Percentiles rank a stretch among this genome's conserved stretches.
phyloP scores from a whole-genome alignment of 2,113 vertebrate species.

The Atractosteus spatula region DNA sequence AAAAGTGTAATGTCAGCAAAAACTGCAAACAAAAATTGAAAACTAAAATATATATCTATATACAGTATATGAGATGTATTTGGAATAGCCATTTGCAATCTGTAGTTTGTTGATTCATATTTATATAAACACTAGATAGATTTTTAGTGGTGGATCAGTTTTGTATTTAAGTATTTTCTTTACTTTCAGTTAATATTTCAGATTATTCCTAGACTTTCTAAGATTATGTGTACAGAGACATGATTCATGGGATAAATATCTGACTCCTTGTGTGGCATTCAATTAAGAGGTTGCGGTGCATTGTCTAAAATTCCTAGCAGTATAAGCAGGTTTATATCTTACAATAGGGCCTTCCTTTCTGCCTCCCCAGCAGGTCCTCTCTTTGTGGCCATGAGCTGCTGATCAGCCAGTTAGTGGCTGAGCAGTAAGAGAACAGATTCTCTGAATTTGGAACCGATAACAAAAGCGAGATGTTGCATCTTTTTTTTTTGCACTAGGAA shows the following conservation, averaged over 20 bases:
- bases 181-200: conserved; percentile 30
- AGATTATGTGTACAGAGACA: background rate
- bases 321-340: too few species aligned
- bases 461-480: background rate
- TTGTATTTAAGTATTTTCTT: conserved; percentile 40
- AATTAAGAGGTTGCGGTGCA: background rate
- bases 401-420: background rate
- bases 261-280: background rate
- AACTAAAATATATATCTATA: too few species aligned
- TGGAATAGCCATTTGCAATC: too few species aligned
- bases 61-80: too few species aligned
- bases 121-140: too few species aligned
- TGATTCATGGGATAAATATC: too few species aligned
- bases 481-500: conserved; percentile 59
- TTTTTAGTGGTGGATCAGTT: conserved; percentile 22
- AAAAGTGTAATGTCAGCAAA: too few species aligned
- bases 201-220: conserved; percentile 41
- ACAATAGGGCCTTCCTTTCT: background rate
- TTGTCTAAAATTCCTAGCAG: too few species aligned
- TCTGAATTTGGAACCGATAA: background rate
- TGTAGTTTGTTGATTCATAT: too few species aligned
- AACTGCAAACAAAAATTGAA: too few species aligned
- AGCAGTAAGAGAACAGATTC: background rate
- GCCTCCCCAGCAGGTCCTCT: background rate
- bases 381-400: background rate